Base-by-base conservation (phyloP, 35 echinoderm and acorn worm genomes). In the Ptychodera flava region DNA sequence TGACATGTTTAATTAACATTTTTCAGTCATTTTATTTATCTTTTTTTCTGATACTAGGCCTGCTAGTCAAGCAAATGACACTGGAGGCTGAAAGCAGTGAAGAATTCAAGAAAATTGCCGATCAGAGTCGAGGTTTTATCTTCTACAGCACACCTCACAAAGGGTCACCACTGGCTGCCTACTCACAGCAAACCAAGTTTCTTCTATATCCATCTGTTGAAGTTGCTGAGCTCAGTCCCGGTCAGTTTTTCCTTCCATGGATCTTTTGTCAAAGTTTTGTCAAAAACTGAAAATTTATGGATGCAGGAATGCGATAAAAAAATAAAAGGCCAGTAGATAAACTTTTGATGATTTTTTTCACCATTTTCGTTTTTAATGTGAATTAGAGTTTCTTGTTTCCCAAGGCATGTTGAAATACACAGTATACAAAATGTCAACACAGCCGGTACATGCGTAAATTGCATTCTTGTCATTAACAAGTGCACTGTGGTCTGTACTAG, bases 121-220 rank as follows among this genome's bases (percentile, higher is more conserved):
- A 85, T 27, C 28, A 97, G 36, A 97, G 89, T 1, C 84, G 88
- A 22, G 95, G 89, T 1, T 87, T 97, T 28, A 81, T 97, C 35
- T 97, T 97, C 78, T 97, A 93, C 90, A 97, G 95, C 37, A 97
- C 95, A 28, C 95, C 95, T 1, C 95, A 97, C 53, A 92, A 97
- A 64, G 95, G 95, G 28, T 77, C 92, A 14, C 83, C 95, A 16
- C 85, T 97, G 16, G 95, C 95, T 16, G 95, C 95, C 0, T 91
- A 91, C 80, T 97, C 95, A 0, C 95, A 97, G 37, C 95, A 94
- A 78, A 92, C 95, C 32, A 93, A 92, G 78, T 90, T 89, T 78
- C 88, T 97, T 0, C 37, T 97, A 0, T 90, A 94, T 37, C 95
- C 95, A 53, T 94, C 95, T 33, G 90, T 93, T 29, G 95, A 97